These are phyloP conservation scores for Solea senegalensis DNA, from an alignment of 2,113 vertebrate species.

Conservation along the genomic window DNA sequence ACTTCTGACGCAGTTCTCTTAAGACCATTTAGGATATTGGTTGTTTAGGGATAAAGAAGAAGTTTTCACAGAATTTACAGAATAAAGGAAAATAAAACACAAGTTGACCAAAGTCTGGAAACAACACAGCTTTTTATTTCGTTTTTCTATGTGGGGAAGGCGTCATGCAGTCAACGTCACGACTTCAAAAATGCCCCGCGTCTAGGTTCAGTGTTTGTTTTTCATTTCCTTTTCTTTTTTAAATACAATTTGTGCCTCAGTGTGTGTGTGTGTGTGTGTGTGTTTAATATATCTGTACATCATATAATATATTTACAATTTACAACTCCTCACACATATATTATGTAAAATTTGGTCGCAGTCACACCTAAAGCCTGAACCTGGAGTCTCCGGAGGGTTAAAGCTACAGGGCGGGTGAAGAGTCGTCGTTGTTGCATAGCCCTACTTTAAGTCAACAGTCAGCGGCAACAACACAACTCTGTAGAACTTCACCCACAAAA, in stretches of 20 bases:
- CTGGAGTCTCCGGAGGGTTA: slow-evolving; percentile 78
- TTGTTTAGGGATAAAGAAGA: no score
- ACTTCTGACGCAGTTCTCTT: neutral
- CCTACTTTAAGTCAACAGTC: slow-evolving; percentile 81
- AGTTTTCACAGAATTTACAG: neutral
- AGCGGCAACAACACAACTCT: slow-evolving; percentile 67
- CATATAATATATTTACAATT: slow-evolving; percentile 51
- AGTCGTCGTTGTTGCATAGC: slow-evolving; percentile 91
- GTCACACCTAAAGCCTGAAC: slow-evolving; percentile 84
- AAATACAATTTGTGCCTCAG: slow-evolving; percentile 45
- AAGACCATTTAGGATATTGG: neutral
- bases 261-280: slow-evolving; percentile 36
- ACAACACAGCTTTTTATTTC: slow-evolving; percentile 39
- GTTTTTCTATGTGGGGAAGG: slow-evolving; percentile 31
- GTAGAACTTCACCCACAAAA: slow-evolving; percentile 24
- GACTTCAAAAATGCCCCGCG: slow-evolving; percentile 44
- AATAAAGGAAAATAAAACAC: slow-evolving; percentile 23
- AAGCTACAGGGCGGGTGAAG: slow-evolving; percentile 83
- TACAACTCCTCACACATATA: slow-evolving; percentile 48
- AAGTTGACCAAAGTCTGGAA: slow-evolving; percentile 45
- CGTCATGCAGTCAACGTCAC: slow-evolving; percentile 51
- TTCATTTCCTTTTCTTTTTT: slow-evolving; percentile 10
- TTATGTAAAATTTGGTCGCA: slow-evolving; percentile 86
- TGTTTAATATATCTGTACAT: slow-evolving; percentile 60
- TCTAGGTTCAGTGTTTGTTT: slow-evolving; percentile 22